Base-by-base conservation (phyloP, 2,797 vertebrate species). In the Pipistrellus pygmaeus region DNA sequence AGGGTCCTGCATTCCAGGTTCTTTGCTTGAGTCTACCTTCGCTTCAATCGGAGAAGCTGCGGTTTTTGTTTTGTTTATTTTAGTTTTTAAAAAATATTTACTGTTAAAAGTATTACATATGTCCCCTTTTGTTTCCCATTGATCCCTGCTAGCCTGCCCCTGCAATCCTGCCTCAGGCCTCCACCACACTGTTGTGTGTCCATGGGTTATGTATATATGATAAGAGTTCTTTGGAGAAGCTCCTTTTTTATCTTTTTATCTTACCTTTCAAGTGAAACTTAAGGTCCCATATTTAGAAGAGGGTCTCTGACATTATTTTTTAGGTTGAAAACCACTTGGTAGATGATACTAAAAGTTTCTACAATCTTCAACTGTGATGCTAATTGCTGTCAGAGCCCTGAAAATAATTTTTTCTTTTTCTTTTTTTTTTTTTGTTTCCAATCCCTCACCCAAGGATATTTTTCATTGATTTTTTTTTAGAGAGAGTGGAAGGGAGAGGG, bases 351-450 rank as follows among this genome's bases (percentile, higher is more conserved):
- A 64, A 84, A 87, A 87, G 48, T 21, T 90, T 87, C 21, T 85
- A 66, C 69, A 64, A 55, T 86, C 23, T 82, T 73, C 27, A 1
- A 64, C 62, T 81, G 32, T 92, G 71, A 80, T 57, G 95, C 78
- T 77, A 76, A 76, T 85, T 71, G 71, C 44, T 73, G 18, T 90
- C 57, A 90, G 55, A 87, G 46, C 78, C 46, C 83, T 71, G 72
- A 27, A 88, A 77, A 32, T 46, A 88, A 83, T 82, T 90, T 91
- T 88, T 62, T 62, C 27, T 2, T 11, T 30, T 14, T n/a, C n/a
- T n/a, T n/a, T n/a, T n/a, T n/a, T 60, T 5, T 60, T 1, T 30
- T 60, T 60, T 60, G 27, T 41, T 41, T 7, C 38, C 5, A 62
- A 30, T 62, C 27, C 27, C 27, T 62, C 60, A 30, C 13, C 27